Base-by-base conservation (phyloP, 2,888 invertebrate species). In the Lasioglossum marginatum region DNA sequence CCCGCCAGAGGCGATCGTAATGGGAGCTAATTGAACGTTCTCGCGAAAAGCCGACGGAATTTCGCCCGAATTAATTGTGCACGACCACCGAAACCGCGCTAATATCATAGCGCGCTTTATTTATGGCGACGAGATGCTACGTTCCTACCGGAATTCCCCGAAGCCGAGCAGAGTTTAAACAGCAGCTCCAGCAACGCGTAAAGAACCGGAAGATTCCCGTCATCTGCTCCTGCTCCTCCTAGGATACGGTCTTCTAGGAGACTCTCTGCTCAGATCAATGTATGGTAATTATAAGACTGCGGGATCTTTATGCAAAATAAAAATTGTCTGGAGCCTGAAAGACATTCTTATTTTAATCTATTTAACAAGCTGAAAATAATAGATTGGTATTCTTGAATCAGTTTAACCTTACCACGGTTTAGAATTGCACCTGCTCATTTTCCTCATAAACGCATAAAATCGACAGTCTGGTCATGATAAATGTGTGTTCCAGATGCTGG, bases 21-120 rank as follows among this genome's bases (percentile, higher is more conserved):
- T 84, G 83, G 84, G 16, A 27, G 27, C 14, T 84, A 84, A 84
- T 84, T 84, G 84, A 68, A 68, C 68, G 68, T 68, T 68, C 37
- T 37, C 66, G 68, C 37, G 23, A 19, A 66, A 31, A 31, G 1
- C 23, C 31, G 63, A 63, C 34, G 66, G 31, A 40, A 40, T 68
- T 68, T 37, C 23, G 23, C 12, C 1, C 12, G 23, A 68, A 37
- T 68, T 68, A 68, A 68, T 68, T 40, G 68, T 10, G 8, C 37
- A 4, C 12, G 23, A 5, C 37, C 2, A 4, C 16, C 19, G 66
- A 34, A 19, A 34, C 31, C 1, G 8, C 31, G 34, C 14, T 66
- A 66, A 66, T 66, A 34, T 66, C 66, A 31, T 34, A 8, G 19
- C 19, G 19, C 19, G 8, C 19, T 19, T 31, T 66, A 66, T 66